phyloP scores from a whole-genome alignment of 2,113 vertebrate species.

The Seriola dumerili region DNA sequence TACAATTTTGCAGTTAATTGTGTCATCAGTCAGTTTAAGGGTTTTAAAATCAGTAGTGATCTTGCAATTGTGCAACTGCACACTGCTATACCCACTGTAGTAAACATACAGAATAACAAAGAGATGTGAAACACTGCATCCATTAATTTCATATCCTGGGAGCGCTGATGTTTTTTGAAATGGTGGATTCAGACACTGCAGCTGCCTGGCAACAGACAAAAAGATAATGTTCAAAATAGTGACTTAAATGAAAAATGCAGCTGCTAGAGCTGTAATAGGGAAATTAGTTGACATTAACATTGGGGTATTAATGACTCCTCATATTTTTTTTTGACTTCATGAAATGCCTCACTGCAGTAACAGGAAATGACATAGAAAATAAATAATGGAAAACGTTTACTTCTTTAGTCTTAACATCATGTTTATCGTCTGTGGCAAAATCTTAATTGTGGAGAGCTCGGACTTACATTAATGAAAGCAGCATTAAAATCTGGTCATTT shows the following conservation, averaged over 20 bases:
- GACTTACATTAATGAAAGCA: neutral
- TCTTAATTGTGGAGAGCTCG: neutral
- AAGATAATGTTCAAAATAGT: too few relatives aligned
- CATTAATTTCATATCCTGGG: too few relatives aligned
- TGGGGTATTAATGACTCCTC: slow-evolving; percentile 42
- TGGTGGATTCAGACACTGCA: neutral
- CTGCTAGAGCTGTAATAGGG: neutral
- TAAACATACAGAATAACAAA: too few relatives aligned
- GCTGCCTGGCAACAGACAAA: too few relatives aligned
- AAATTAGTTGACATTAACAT: too few relatives aligned
- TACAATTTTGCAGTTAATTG: too few relatives aligned
- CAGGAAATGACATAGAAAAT: slow-evolving; percentile 51
- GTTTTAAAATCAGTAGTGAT: too few relatives aligned
- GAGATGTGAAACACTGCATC: too few relatives aligned
- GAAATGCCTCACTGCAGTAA: slow-evolving; percentile 40
- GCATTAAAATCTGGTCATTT: neutral
- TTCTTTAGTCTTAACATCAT: neutral
- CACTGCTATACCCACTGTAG: too few relatives aligned
- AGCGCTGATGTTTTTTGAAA: too few relatives aligned
- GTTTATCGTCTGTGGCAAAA: neutral
- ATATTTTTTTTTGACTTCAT: slow-evolving; percentile 1
- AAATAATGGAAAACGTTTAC: slow-evolving; percentile 39
- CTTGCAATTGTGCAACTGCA: too few relatives aligned
- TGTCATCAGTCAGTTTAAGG: too few relatives aligned
- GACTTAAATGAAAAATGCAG: neutral